phyloP scores from a whole-genome alignment of 2,888 invertebrate genomes.

The Dilophus febrilis region DNA sequence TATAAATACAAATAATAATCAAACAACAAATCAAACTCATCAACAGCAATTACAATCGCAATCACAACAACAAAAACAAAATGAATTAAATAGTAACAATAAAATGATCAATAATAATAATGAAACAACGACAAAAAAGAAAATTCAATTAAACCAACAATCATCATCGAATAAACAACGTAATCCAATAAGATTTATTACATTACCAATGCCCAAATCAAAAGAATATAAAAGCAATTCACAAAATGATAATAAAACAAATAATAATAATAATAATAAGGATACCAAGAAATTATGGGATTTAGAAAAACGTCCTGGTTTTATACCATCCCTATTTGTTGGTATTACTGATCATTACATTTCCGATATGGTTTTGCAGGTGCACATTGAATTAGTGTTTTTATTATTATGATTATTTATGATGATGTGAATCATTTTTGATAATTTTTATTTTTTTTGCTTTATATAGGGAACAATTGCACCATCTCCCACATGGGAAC shows the following conservation, averaged over 20 bases:
- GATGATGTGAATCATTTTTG: background rate
- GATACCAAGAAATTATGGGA: too few relatives aligned
- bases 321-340: constrained; percentile 42
- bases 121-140: too few relatives aligned
- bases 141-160: too few relatives aligned
- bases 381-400: constrained; percentile 16
- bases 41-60: too few relatives aligned
- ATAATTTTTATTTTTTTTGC: background rate
- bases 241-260: background rate
- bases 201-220: constrained; percentile 40
- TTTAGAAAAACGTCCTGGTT: constrained; percentile 29
- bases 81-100: too few relatives aligned
- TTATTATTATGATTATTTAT: constrained; percentile 10
- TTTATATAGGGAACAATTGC: constrained; percentile 36
- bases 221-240: constrained; percentile 20
- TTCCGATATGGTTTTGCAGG: constrained; percentile 62
- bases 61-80: too few relatives aligned
- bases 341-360: constrained; percentile 48
- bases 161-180: constrained; percentile 1
- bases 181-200: constrained; percentile 33
- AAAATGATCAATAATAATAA: too few relatives aligned
- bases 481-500: constrained; percentile 41
- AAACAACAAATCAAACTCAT: too few relatives aligned
- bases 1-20: too few relatives aligned
- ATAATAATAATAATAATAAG: constrained; percentile 12